Evolutionary conservation across 2,797 vertebrate genomes (phyloP).

Genomic region (Amniataba percoides): DNA sequence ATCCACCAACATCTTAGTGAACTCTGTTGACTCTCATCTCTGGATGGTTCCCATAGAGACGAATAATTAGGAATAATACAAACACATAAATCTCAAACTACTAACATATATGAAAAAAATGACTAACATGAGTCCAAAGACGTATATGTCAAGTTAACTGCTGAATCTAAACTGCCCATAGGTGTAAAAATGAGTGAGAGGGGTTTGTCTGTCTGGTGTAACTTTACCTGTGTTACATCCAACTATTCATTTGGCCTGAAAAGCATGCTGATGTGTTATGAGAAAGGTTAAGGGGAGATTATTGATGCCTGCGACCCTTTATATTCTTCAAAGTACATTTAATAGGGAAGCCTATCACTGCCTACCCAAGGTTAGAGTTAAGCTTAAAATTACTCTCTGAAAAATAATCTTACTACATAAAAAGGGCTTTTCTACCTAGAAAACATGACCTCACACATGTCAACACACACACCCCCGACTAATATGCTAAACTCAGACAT

Average conservation of each 20-base stretch:
- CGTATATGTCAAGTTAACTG: too few relatives aligned
- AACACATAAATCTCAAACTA: too few relatives aligned
- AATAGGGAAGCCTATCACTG: background rate
- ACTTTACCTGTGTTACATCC: too few relatives aligned
- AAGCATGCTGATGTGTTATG: background rate
- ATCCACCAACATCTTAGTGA: too few relatives aligned
- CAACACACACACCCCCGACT: conserved; percentile 5
- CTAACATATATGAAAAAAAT: too few relatives aligned
- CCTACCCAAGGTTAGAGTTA: background rate
- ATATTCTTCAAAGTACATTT: background rate
- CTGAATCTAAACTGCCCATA: too few relatives aligned
- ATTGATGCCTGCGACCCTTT: too few relatives aligned
- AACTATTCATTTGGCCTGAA: background rate
- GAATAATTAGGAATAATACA: conserved; percentile 14
- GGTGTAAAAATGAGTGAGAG: too few relatives aligned
- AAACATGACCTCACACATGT: conserved; percentile 1
- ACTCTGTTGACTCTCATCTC: background rate
- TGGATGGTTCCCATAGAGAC: conserved; percentile 28
- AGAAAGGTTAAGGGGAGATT: too few relatives aligned
- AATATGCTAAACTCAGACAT: background rate
- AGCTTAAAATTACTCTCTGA: background rate
- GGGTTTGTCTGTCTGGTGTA: too few relatives aligned
- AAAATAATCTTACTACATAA: background rate
- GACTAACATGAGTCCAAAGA: too few relatives aligned
- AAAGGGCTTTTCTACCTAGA: background rate